These are phyloP conservation scores for Ceramica pisi DNA, from an alignment of 2,888 invertebrate genomes.

Conservation along the genomic window DNA sequence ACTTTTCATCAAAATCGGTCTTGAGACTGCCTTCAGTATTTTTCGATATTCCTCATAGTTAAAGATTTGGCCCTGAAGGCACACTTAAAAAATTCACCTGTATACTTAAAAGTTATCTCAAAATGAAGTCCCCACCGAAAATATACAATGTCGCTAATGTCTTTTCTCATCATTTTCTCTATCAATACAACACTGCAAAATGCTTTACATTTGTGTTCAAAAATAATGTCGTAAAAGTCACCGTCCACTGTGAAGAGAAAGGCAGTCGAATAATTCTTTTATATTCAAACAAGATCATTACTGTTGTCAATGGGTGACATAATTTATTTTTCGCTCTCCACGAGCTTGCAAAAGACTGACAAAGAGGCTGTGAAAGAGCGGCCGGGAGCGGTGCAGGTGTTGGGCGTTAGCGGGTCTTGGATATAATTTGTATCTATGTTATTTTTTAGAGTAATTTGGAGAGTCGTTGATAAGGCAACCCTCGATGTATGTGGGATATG, in stretches of 20 bases:
- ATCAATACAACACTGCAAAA: conserved; percentile 17
- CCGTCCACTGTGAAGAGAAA: conserved; percentile 8
- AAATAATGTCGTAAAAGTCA: conserved; percentile 25
- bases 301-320: conserved; percentile 69
- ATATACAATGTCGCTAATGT: conserved; percentile 1
- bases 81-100: no score
- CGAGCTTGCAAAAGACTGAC: conserved; percentile 62
- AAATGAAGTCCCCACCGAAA: neutral
- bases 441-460: no score
- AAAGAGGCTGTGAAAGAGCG: conserved; percentile 64
- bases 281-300: conserved; percentile 72
- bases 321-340: conserved; percentile 71
- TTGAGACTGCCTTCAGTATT: no score
- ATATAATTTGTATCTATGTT: neutral
- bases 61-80: no score
- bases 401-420: conserved; percentile 4
- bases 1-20: no score
- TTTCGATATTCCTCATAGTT: no score
- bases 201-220: conserved; percentile 17
- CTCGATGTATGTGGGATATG: no score
- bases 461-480: no score
- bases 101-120: neutral
- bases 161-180: neutral
- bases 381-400: conserved; percentile 30
- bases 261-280: conserved; percentile 56